A percentile compares a stretch with the other conserved stretches of the same genome.
phyloP scores from a whole-genome alignment of 30 jellyfish, hydroid and myxozoan species.

The Aurelia aurita region DNA sequence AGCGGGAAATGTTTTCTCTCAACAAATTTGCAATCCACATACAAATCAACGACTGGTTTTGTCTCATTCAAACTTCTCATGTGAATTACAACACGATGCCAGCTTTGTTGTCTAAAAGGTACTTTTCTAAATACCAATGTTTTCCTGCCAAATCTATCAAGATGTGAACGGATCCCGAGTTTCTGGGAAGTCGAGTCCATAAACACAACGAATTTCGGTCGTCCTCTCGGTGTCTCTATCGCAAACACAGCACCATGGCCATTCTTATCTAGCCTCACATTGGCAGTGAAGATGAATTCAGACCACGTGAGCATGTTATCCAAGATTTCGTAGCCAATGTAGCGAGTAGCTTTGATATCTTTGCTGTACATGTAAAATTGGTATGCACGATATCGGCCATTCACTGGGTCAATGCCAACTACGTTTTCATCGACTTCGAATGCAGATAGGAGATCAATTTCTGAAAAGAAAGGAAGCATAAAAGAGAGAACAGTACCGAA shows the following conservation, averaged over 20 bases:
- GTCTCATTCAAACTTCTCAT: conserved; percentile 61
- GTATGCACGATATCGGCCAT: conserved; percentile 88
- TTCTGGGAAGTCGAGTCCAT: conserved; percentile 85
- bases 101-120: conserved; percentile 84
- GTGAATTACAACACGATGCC: conserved; percentile 93
- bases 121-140: conserved; percentile 70
- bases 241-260: conserved; percentile 89
- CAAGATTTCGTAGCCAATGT: conserved; percentile 72
- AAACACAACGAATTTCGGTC: conserved; percentile 78
- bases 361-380: conserved; percentile 95
- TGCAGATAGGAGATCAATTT: conserved; percentile 86
- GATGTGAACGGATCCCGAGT: conserved; percentile 90
- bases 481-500: not conserved
- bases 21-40: conserved; percentile 86
- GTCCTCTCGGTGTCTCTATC: conserved; percentile 71
- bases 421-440: conserved; percentile 82
- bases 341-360: conserved; percentile 74
- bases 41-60: conserved; percentile 79
- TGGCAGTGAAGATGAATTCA: conserved; percentile 78
- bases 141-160: conserved; percentile 55
- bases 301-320: conserved; percentile 77
- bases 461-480: conserved; percentile 40
- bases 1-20: conserved; percentile 73
- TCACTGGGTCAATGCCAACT: conserved; percentile 87
- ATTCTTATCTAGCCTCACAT: conserved; percentile 89